phyloP scores from a whole-genome alignment of 2,888 invertebrate genomes.

The Pedicia rivosa region DNA sequence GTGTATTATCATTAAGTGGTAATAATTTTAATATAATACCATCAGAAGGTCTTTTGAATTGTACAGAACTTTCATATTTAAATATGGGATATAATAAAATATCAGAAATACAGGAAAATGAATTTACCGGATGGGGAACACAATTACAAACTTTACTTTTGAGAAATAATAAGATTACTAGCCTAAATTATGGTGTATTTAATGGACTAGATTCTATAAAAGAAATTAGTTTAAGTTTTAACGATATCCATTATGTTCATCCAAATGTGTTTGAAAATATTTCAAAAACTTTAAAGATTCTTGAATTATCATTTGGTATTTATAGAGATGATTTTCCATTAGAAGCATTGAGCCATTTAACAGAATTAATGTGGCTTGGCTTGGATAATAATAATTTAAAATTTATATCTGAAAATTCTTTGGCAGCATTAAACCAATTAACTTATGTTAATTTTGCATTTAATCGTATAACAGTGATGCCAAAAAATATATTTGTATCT shows the following conservation, averaged over 20 bases:
- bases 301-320: constrained; percentile 75
- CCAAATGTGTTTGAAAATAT: constrained; percentile 65
- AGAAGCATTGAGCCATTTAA: constrained; percentile 55
- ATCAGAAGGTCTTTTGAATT: constrained; percentile 46
- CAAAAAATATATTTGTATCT: constrained; percentile 48
- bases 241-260: constrained; percentile 69
- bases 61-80: constrained; percentile 64
- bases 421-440: constrained; percentile 49
- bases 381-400: constrained; percentile 79
- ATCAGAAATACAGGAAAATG: constrained; percentile 54
- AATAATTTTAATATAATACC: constrained; percentile 65
- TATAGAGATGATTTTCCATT: constrained; percentile 65
- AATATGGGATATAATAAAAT: constrained; percentile 82
- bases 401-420: constrained; percentile 50
- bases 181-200: constrained; percentile 53
- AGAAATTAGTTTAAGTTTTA: constrained; percentile 83
- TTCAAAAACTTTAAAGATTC: constrained; percentile 56
- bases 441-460: constrained; percentile 76
- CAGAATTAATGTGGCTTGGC: constrained; percentile 65
- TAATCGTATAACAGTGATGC: constrained; percentile 59
- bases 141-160: constrained; percentile 66
- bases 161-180: constrained; percentile 69
- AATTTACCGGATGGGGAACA: constrained; percentile 63
- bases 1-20: constrained; percentile 64
- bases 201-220: constrained; percentile 57